These are phyloP conservation scores for Scaptodrosophila latifasciaeformis DNA, from an alignment of 2,888 invertebrate species.

Conservation along the genomic window DNA sequence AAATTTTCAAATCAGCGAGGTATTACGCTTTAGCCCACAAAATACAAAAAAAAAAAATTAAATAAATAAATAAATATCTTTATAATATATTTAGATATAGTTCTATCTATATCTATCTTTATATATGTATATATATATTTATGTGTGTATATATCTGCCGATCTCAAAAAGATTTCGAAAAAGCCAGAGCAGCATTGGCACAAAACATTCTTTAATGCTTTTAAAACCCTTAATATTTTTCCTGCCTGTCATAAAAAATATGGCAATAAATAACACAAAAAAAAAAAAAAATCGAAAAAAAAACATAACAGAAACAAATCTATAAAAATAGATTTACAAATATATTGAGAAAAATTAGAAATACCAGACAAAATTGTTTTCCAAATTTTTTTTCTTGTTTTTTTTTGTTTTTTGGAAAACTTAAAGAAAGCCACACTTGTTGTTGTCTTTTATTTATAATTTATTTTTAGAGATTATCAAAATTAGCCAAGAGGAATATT, in stretches of 20 bases:
- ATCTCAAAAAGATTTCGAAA: background rate
- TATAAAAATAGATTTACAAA: too few relatives aligned
- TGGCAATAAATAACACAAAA: conserved; percentile 56
- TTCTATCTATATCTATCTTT: conserved; percentile 5
- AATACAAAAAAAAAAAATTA: too few relatives aligned
- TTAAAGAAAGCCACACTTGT: too few relatives aligned
- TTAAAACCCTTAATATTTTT: conserved; percentile 42
- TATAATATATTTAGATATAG: background rate
- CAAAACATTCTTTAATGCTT: conserved; percentile 39
- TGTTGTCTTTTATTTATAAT: too few relatives aligned
- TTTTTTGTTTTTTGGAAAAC: too few relatives aligned
- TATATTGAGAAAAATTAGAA: conserved; percentile 11
- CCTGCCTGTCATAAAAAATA: conserved; percentile 63
- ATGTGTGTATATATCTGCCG: conserved; percentile 1
- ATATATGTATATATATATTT: conserved; percentile 9
- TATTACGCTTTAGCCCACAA: conserved; percentile 27
- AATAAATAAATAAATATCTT: too few relatives aligned
- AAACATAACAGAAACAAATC: conserved; percentile 2
- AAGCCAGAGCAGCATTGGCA: conserved; percentile 36
- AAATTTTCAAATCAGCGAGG: conserved; percentile 58
- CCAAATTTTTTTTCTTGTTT: too few relatives aligned
- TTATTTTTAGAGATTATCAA: too few relatives aligned
- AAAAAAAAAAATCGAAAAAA: conserved; percentile 8
- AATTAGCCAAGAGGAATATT: too few relatives aligned
- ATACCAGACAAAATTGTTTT: too few relatives aligned